These are phyloP conservation scores for Astyanax mexicanus DNA, from an alignment of 2,797 vertebrate species.

Conservation along the genomic window DNA sequence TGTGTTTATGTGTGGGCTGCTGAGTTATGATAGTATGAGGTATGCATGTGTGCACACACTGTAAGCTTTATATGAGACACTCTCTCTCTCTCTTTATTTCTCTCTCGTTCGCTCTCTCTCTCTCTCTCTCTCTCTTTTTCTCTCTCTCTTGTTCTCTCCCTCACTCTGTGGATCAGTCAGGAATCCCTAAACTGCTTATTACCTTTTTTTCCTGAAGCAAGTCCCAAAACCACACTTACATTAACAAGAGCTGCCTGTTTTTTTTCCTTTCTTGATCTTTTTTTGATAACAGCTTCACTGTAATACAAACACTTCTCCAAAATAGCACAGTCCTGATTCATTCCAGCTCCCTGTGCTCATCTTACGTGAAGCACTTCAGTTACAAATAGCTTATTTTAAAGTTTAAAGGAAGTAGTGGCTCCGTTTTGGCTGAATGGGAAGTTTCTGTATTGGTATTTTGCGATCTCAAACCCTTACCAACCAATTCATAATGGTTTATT, in stretches of 20 bases:
- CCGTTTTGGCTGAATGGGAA: too few relatives aligned
- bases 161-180: slow-evolving; percentile 65
- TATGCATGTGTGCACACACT: slow-evolving; percentile 16
- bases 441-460: too few relatives aligned
- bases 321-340: too few relatives aligned
- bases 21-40: neutral
- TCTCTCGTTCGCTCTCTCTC: neutral
- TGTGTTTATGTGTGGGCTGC: slow-evolving; percentile 19
- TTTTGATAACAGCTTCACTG: neutral
- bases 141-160: neutral
- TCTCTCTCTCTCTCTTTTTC: slow-evolving; percentile 3
- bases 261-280: too few relatives aligned
- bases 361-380: too few relatives aligned
- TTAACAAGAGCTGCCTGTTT: slow-evolving; percentile 9
- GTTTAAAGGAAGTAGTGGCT: too few relatives aligned
- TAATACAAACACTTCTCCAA: neutral
- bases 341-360: too few relatives aligned
- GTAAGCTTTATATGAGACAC: slow-evolving; percentile 28
- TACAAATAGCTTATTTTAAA: too few relatives aligned
- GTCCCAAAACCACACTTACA: slow-evolving; percentile 29
- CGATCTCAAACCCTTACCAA: too few relatives aligned
- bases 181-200: slow-evolving; percentile 52
- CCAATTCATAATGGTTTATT: too few relatives aligned
- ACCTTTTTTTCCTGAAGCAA: slow-evolving; percentile 45
- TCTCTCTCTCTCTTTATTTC: slow-evolving; percentile 14